Evolutionary conservation across 2,113 vertebrate genomes (phyloP).

Genomic region (Grammomys dolichurus): DNA sequence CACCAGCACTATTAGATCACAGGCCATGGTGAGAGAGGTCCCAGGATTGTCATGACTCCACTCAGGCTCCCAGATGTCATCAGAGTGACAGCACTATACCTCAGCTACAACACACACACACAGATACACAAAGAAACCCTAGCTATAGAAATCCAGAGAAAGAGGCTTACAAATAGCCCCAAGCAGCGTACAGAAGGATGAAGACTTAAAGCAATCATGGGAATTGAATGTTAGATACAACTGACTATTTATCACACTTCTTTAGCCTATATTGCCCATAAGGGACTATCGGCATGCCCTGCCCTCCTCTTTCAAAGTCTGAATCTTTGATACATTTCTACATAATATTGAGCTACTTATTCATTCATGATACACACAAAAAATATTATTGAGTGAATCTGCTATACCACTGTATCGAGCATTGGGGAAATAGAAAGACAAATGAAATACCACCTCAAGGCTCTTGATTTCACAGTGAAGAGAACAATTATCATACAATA

Average conservation of each 20-base stretch:
- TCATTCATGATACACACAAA: background rate
- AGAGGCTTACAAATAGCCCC: background rate
- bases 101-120: background rate
- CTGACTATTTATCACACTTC: background rate
- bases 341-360: background rate
- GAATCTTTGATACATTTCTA: background rate
- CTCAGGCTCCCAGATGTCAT: background rate
- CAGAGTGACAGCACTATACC: background rate
- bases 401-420: background rate
- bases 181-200: background rate
- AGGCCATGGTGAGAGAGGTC: background rate
- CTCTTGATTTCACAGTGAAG: background rate
- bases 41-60: background rate
- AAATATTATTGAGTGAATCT: slow-evolving; percentile 2
- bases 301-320: background rate
- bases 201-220: background rate
- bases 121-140: background rate
- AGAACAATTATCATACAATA: background rate
- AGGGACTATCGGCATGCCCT: background rate
- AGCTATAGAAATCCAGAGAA: background rate
- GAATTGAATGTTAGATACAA: background rate
- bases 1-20: background rate
- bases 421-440: background rate
- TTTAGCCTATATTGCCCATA: background rate
- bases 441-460: background rate